phyloP scores from a whole-genome alignment of 2,797 vertebrate species.

The Margarornis squamiger region DNA sequence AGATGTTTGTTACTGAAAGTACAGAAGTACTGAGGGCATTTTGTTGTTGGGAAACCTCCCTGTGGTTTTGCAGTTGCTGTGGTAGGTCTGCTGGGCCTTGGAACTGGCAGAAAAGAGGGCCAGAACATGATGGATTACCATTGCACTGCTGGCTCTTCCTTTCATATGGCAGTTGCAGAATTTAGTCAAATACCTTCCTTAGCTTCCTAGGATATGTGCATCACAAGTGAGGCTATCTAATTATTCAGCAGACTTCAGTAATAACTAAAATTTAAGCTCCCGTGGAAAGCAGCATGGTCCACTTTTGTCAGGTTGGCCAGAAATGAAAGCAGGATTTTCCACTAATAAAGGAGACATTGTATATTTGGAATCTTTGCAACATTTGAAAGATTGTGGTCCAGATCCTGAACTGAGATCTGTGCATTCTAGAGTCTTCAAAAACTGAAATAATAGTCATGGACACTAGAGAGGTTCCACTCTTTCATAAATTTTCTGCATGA shows the following conservation, averaged over 20 bases:
- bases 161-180: neutral
- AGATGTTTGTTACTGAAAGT: neutral
- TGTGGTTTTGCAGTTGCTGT: neutral
- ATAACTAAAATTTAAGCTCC: neutral
- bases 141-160: neutral
- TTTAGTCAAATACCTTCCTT: neutral
- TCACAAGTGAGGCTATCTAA: neutral
- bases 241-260: neutral
- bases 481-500: neutral
- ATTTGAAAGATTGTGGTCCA: neutral
- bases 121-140: neutral
- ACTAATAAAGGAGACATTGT: fast-evolving
- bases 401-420: neutral
- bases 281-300: neutral
- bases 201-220: neutral
- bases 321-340: neutral
- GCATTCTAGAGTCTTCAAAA: neutral
- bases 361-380: neutral
- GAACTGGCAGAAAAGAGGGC: neutral
- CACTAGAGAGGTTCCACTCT: neutral
- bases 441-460: neutral
- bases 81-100: neutral
- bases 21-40: neutral
- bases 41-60: neutral
- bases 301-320: neutral